These are phyloP conservation scores for Nemurella pictetii DNA, from an alignment of 2,888 invertebrate species.

Conservation along the genomic window DNA sequence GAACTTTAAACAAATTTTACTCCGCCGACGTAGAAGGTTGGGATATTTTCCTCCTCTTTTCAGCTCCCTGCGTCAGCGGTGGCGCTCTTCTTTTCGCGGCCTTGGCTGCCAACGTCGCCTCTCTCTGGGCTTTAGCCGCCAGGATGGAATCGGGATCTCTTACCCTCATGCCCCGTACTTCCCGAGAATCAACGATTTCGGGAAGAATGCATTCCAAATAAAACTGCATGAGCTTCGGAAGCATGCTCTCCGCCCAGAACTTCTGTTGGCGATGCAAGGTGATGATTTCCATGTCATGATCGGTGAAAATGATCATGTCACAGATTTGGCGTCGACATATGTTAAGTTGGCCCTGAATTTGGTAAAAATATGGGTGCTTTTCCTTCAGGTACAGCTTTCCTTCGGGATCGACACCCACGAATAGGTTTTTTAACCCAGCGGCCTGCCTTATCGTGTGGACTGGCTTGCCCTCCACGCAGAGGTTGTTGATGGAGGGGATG, in stretches of 20 bases:
- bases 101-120: neutral
- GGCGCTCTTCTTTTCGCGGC: no score
- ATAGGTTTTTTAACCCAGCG: neutral
- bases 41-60: no score
- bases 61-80: no score
- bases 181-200: neutral
- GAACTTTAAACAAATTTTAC: no score
- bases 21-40: no score
- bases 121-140: no score
- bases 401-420: neutral
- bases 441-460: neutral
- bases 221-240: neutral
- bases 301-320: neutral
- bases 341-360: conserved; percentile 2
- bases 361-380: neutral
- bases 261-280: neutral
- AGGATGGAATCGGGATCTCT: neutral
- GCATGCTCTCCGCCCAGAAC: neutral
- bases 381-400: neutral
- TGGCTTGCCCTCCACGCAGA: neutral
- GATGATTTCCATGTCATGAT: neutral
- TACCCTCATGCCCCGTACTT: neutral
- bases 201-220: conserved; percentile 12
- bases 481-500: conserved; percentile 7
- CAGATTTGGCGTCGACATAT: neutral